phyloP scores from a whole-genome alignment of 2,797 vertebrate species.

The Ciconia nigra region DNA sequence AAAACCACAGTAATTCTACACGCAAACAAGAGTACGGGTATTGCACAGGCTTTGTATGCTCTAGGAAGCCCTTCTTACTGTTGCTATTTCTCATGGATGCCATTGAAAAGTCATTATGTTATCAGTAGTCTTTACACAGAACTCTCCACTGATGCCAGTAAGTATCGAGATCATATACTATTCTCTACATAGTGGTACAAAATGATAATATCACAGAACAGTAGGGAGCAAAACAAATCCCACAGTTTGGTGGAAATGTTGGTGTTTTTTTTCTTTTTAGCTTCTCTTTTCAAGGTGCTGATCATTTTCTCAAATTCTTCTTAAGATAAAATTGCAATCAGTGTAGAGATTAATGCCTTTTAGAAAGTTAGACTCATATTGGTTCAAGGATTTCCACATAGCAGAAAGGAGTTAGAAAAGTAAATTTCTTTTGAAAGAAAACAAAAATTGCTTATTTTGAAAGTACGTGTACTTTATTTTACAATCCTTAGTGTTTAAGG shows the following conservation, averaged over 20 bases:
- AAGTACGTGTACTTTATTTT: neutral
- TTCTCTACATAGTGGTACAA: neutral
- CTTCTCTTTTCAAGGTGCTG: neutral
- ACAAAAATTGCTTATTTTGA: neutral
- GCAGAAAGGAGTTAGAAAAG: neutral
- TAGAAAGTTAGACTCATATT: neutral
- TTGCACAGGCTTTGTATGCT: neutral
- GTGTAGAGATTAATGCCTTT: neutral
- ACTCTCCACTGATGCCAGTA: neutral
- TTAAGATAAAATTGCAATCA: neutral
- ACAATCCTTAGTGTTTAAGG: neutral
- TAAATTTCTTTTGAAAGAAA: neutral
- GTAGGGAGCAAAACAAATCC: neutral
- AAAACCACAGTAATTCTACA: neutral
- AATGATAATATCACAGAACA: neutral
- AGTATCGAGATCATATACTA: neutral
- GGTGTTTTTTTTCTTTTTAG: neutral
- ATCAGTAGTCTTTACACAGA: neutral
- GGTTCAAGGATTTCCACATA: neutral
- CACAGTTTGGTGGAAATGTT: neutral
- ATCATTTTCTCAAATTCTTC: neutral
- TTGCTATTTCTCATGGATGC: neutral
- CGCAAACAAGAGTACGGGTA: neutral
- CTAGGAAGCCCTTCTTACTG: neutral
- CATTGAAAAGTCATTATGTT: neutral